Conservation (phyloP, 2,113 vertebrate genomes). For the Rhinoptilus africanus region DNA sequence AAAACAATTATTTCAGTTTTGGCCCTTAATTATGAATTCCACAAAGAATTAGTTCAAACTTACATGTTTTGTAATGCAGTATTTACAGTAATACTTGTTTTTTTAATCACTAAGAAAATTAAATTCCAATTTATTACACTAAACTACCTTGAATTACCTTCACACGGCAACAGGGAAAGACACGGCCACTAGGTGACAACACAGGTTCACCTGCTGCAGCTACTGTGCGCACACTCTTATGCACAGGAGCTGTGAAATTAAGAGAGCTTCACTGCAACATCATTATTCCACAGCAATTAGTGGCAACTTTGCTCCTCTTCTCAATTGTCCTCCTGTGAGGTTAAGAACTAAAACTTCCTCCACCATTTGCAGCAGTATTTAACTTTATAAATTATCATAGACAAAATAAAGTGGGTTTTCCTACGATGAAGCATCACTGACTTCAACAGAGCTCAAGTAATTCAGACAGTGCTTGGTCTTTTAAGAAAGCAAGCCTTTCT, state of each 20-base stretch:
- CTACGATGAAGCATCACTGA: background rate
- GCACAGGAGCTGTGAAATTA: background rate
- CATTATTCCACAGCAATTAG: background rate
- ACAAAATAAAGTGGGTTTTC: background rate
- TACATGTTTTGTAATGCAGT: background rate
- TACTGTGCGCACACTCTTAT: background rate
- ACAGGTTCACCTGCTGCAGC: rapidly evolving
- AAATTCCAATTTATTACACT: background rate
- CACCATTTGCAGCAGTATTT: background rate
- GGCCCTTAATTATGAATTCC: background rate
- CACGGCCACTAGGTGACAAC: background rate
- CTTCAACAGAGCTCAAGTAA: background rate
- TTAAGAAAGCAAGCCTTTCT: background rate
- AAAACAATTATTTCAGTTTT: background rate
- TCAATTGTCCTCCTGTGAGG: background rate
- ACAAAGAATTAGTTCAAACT: background rate
- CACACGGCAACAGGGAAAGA: background rate
- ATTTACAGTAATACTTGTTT: background rate
- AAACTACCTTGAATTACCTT: background rate
- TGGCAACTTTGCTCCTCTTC: background rate
- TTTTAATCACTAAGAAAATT: background rate
- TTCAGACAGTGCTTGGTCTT: background rate
- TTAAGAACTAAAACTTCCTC: background rate
- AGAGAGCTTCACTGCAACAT: background rate
- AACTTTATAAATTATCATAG: background rate